These are phyloP conservation scores for Caenorhabditis imperialis DNA, from an alignment of 2,888 invertebrate genomes.

Conservation along the genomic window DNA sequence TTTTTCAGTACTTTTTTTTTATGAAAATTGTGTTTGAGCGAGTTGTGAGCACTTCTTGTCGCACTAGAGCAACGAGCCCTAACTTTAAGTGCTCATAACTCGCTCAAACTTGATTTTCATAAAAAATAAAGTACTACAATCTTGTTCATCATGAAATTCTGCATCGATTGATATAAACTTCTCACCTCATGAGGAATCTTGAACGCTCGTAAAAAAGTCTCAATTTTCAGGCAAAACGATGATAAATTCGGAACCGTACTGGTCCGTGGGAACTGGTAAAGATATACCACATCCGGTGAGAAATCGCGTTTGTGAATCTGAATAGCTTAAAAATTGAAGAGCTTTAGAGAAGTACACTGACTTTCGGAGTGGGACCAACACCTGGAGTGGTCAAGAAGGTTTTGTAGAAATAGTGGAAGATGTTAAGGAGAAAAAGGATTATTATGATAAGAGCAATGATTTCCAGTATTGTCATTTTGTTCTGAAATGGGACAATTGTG, in stretches of 20 bases:
- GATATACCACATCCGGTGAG: constrained; percentile 71
- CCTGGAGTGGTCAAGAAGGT: constrained; percentile 27
- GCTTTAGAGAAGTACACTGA: constrained; percentile 35
- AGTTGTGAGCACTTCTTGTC: no score
- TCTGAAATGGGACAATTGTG: background rate
- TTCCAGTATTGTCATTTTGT: constrained; percentile 8
- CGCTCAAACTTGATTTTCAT: no score
- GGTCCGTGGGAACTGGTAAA: constrained; percentile 51
- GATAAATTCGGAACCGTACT: constrained; percentile 70
- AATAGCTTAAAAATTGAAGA: no score
- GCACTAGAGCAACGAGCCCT: no score
- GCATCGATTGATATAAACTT: no score
- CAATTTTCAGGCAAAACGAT: constrained; percentile 74
- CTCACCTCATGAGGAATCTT: constrained; percentile 70
- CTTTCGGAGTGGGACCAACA: background rate
- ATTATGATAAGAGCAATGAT: constrained; percentile 21
- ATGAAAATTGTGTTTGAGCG: no score
- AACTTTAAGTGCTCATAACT: no score
- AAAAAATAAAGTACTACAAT: no score
- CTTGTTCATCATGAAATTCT: background rate
- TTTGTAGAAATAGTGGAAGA: constrained; percentile 15
- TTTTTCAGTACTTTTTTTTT: no score
- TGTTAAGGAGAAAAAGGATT: constrained; percentile 4
- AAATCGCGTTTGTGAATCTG: constrained; percentile 48
- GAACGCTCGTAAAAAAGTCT: constrained; percentile 72